Base-by-base conservation (phyloP, 2,797 vertebrate genomes). In the Neostethus bicornis region DNA sequence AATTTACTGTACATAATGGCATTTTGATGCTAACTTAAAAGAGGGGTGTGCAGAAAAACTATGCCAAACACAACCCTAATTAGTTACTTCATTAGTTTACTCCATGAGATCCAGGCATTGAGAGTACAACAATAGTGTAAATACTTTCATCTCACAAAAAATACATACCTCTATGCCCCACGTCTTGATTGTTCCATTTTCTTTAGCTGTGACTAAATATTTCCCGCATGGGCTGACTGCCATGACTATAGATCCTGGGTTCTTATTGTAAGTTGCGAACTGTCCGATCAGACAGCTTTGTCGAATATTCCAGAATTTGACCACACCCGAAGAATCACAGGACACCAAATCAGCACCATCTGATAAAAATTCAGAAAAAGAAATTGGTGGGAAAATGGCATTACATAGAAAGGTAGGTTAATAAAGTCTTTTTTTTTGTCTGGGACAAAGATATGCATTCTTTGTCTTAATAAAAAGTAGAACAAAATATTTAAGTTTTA, bases 281-380 rank as follows among this genome's bases (percentile, higher is more conserved):
- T 87, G 87, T 44, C 85, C 91, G 75, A 90, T 28, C 37, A 91
- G 79, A 52, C 52, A 51, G 61, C 79, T 77, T 47, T 49, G 81
- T 28, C 45, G 48, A 1, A 63, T 73, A 71, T 81, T 83, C 91
- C 93, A 93, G 51, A 96, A 83, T 46, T 88, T 64, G 57, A 94
- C 90, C 69, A 75, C 68, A 25, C 92, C 93, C 17, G 86, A 90
- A 47, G 85, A 89, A 45, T 92, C 92, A n/a, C 73, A 85, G 7
- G 90, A 91, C 17, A 83, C 83, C 46, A 88, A 61, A 57, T 86
- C 90, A 21, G 85, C 91, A 17, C 79, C 88, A 51, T 89, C 92
- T 92, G 41, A 26, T 42, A 35, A 17, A 31, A 29, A 62, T 21
- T 10, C 29, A 54, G 14, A 21, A 45, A 28, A 12, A 52, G 1